Percentiles rank a stretch among this genome's conserved stretches.
Evolutionary conservation across 2,888 invertebrate species (phyloP).

Genomic region (Drosophila siamana): DNA sequence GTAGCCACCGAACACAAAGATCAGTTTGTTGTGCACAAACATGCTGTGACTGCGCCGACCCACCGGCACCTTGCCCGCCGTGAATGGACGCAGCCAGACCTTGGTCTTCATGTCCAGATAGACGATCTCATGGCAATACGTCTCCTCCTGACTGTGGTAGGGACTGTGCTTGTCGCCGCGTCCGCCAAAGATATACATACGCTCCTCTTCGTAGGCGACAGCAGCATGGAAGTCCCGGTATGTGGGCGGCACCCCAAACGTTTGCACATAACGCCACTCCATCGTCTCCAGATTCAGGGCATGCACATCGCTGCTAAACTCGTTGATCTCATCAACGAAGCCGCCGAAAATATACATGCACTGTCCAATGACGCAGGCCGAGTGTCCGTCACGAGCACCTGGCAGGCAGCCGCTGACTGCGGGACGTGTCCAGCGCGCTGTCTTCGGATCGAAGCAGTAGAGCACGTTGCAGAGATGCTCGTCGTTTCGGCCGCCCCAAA

Average conservation of each 20-base stretch:
- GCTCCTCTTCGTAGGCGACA: slow-evolving; percentile 89
- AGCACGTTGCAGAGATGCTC: slow-evolving; percentile 90
- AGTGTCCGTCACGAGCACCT: slow-evolving; percentile 95
- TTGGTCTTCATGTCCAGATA: slow-evolving; percentile 90
- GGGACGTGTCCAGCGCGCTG: slow-evolving; percentile 89
- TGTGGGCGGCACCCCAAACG: slow-evolving; percentile 88
- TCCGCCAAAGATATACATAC: slow-evolving; percentile 96
- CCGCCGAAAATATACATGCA: slow-evolving; percentile 96
- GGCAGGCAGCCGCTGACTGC: slow-evolving; percentile 90
- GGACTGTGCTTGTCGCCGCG: slow-evolving; percentile 91
- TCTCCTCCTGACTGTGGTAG: slow-evolving; percentile 89
- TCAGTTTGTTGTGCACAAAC: slow-evolving; percentile 90
- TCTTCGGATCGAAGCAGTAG: slow-evolving; percentile 92
- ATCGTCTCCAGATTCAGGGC: slow-evolving; percentile 90
- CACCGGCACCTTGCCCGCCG: slow-evolving; percentile 89
- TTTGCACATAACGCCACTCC: slow-evolving; percentile 89
- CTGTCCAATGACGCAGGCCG: slow-evolving; percentile 92
- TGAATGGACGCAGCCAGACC: slow-evolving; percentile 89
- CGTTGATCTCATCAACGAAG: slow-evolving; percentile 93
- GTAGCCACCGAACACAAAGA: slow-evolving; percentile 96
- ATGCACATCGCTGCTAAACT: slow-evolving; percentile 92
- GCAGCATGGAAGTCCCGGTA: slow-evolving; percentile 96
- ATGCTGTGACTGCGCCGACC: slow-evolving; percentile 96
- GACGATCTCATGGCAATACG: slow-evolving; percentile 92
- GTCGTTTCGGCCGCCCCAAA: slow-evolving; percentile 98